Evolutionary conservation across 2,888 invertebrate genomes (phyloP), one percentile per base, ranked within the genome.

Genomic region (Notodonta dromedarius): DNA sequence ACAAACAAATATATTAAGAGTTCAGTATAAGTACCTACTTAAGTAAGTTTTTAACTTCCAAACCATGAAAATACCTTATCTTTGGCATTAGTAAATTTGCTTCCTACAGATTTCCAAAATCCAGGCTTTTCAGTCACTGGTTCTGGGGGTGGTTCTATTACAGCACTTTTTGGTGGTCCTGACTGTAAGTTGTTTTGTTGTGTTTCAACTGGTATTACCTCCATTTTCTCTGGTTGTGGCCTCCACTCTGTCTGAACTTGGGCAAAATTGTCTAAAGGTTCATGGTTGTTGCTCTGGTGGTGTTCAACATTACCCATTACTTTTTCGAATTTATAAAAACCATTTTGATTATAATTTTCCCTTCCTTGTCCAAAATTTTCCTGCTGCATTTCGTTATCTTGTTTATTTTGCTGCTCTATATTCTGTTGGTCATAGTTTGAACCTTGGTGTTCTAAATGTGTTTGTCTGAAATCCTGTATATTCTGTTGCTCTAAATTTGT

Each of bases 91-190:
- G 85, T 87, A 52, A 95, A 85, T 86, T 94, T 95, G 69, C 85
- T 87, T 60, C 94, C 94, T 62, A 95, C 74, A 77, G 88, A 91
- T 62, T 85, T 86, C 95, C 95, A 95, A 78, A 95, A 94, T 24
- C 95, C 93, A 56, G 91, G 81, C 58, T 91, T 85, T 76, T 88
- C 86, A 66, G 86, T 84, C n/a, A 69, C 68, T 61, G 73, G 53
- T 67, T 80, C 83, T 70, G 70, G 63, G 66, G 86, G 71, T 61
- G 78, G 0, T 13, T 32, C n/a, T 32, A 35, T 39, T 42, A 55
- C 46, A 53, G 60, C 12, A 60, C 32, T 48, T 61, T 32, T 59
- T 51, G 16, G 24, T 61, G 60, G 51, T 51, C 42, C 57, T 39
- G 54, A 58, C 0, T 59, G 57, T 60, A 57, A 54, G 59, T 61